phyloP scores from a whole-genome alignment of 2,113 vertebrate genomes.

The Nyctereutes procyonoides region DNA sequence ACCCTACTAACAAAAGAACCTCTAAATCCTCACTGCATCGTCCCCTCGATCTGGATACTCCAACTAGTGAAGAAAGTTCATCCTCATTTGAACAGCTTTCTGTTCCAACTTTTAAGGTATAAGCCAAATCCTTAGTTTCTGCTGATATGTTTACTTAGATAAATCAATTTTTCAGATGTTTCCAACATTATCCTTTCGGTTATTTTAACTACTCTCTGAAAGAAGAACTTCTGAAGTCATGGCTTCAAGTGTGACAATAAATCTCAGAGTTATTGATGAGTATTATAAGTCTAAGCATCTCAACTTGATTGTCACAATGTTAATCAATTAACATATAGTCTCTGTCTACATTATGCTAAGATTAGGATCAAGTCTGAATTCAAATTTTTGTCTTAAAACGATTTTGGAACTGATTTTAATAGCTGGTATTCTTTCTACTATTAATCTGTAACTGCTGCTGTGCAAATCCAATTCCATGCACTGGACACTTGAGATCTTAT shows the following conservation, averaged over 20 bases:
- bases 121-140: neutral
- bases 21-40: constrained; percentile 98
- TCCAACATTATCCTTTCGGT: neutral
- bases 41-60: constrained; percentile 96
- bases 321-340: neutral
- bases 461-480: neutral
- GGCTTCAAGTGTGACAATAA: neutral
- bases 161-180: constrained; percentile 42
- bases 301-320: neutral
- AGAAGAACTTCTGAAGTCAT: neutral
- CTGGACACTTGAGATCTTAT: neutral
- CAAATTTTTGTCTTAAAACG: constrained; percentile 40
- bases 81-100: constrained; percentile 95
- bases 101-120: constrained; percentile 96
- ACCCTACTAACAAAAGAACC: constrained; percentile 97
- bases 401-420: constrained; percentile 19
- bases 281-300: neutral
- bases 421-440: neutral
- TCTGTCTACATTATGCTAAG: neutral
- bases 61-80: constrained; percentile 96
- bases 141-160: neutral
- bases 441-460: neutral
- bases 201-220: neutral
- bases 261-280: neutral
- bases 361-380: neutral